These are phyloP conservation scores for Pseudomugil gertrudae DNA, from an alignment of 2,797 vertebrate genomes.

Conservation along the genomic window DNA sequence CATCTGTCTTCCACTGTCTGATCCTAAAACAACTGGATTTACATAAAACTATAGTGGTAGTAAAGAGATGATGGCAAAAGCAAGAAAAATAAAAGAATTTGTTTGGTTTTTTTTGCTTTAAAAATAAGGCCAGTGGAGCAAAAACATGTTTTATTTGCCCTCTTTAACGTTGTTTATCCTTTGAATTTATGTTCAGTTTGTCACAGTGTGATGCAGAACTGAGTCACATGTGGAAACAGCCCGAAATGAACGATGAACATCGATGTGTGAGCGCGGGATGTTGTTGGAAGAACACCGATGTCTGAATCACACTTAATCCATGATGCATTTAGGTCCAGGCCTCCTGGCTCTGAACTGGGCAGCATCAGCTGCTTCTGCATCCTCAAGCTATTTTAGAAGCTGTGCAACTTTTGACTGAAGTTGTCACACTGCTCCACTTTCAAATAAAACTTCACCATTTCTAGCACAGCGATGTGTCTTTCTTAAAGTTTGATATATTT, in stretches of 20 bases:
- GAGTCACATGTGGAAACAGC: constrained; percentile 44
- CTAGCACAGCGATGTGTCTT: neutral
- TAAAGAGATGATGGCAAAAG: too few relatives aligned
- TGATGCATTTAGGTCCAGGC: constrained; percentile 37
- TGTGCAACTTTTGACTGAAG: constrained; percentile 10
- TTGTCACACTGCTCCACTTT: neutral
- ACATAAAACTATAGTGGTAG: neutral
- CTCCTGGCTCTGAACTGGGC: constrained; percentile 27
- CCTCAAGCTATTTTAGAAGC: constrained; percentile 29
- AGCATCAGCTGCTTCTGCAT: constrained; percentile 5
- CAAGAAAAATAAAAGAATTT: neutral
- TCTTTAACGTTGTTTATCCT: constrained; percentile 45
- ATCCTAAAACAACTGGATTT: too few relatives aligned
- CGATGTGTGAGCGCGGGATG: constrained; percentile 37
- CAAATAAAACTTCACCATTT: neutral
- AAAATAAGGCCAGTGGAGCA: constrained; percentile 23
- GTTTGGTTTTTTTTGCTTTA: neutral
- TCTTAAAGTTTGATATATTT: neutral
- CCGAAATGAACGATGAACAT: constrained; percentile 39
- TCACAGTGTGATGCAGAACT: constrained; percentile 45
- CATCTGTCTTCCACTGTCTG: too few relatives aligned
- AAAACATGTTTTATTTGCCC: constrained; percentile 22
- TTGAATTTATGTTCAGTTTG: constrained; percentile 48
- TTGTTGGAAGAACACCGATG: constrained; percentile 16
- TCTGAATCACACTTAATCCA: constrained; percentile 53